A percentile compares a stretch with the other conserved stretches of the same genome.
These are phyloP conservation scores for Tanytarsus gracilentus DNA, from an alignment of 2,888 invertebrate genomes.

Conservation along the genomic window DNA sequence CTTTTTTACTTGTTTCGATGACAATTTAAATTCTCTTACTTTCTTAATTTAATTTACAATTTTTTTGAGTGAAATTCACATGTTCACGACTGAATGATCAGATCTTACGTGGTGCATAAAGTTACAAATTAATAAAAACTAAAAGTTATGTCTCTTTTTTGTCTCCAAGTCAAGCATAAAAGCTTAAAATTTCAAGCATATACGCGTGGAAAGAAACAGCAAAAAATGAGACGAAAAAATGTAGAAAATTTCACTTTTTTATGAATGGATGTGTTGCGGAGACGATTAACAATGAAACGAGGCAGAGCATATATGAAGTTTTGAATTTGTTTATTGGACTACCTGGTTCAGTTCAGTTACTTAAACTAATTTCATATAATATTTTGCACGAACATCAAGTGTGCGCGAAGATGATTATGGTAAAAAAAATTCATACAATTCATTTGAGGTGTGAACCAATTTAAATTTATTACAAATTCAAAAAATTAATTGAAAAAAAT, in stretches of 20 bases:
- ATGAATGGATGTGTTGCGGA: slow-evolving; percentile 1
- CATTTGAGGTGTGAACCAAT: no score
- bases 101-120: slow-evolving; percentile 4
- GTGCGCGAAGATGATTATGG: background rate
- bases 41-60: slow-evolving; percentile 5
- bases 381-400: no score
- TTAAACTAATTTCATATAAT: slow-evolving; percentile 1
- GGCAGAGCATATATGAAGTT: background rate
- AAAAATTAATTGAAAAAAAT: no score
- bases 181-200: background rate
- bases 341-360: background rate
- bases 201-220: background rate
- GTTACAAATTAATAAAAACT: slow-evolving; percentile 14
- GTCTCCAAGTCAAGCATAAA: no score
- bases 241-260: slow-evolving; percentile 22
- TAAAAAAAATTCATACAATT: background rate
- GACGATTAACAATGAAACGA: slow-evolving; percentile 5
- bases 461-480: no score
- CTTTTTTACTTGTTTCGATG: no score
- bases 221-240: background rate
- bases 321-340: slow-evolving; percentile 4
- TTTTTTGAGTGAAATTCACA: background rate
- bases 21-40: no score
- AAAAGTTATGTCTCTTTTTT: no score
- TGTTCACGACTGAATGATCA: background rate